phyloP scores from a whole-genome alignment of 2,888 invertebrate species.

The Orgyia antiqua region DNA sequence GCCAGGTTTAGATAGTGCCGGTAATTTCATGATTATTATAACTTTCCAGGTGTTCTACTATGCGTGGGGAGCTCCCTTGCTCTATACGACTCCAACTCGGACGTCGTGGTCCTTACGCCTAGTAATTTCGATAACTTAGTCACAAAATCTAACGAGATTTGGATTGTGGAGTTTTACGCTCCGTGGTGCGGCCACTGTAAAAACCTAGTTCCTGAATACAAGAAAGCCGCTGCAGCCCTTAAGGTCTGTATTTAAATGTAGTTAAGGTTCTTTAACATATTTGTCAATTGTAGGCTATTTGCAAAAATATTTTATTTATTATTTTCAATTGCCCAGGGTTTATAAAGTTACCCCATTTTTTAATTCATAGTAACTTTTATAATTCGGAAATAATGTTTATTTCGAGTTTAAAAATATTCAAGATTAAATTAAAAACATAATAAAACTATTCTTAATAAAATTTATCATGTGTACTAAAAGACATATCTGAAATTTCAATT shows the following conservation, averaged over 20 bases:
- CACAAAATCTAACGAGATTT: conserved; percentile 88
- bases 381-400: no score
- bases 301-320: no score
- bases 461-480: no score
- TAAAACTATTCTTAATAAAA: no score
- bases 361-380: no score
- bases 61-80: conserved; percentile 51
- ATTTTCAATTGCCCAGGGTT: no score
- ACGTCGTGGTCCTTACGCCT: conserved; percentile 91
- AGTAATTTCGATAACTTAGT: conserved; percentile 92
- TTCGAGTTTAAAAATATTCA: no score
- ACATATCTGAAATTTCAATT: no score
- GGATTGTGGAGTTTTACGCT: conserved; percentile 98
- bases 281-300: no score
- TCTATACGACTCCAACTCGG: conserved; percentile 83
- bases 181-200: conserved; percentile 98
- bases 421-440: no score
- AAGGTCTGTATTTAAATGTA: conserved; percentile 87
- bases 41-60: conserved; percentile 60
- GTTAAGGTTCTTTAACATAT: no score
- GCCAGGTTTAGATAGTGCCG: conserved; percentile 15
- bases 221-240: conserved; percentile 93
- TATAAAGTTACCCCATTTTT: no score
- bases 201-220: conserved; percentile 93
- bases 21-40: conserved; percentile 15